Evolutionary conservation across 2,113 vertebrate genomes (phyloP), one percentile per base, ranked within the genome.

Genomic region (Cygnus buccinator): DNA sequence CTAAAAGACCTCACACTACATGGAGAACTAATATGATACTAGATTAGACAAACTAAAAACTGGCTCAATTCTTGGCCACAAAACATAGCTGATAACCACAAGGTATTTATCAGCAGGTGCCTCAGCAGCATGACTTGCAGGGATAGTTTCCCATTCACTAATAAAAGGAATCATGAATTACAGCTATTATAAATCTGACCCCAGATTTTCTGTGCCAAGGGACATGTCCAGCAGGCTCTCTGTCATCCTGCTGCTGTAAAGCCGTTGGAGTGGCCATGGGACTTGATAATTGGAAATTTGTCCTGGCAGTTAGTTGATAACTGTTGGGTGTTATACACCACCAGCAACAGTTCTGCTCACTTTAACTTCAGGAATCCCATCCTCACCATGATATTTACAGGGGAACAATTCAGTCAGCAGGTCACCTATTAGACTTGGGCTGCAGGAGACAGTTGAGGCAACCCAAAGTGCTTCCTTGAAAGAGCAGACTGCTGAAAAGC

Each of bases 211-310:
- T 41, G 10, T n/a, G 35, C 55, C n/a, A 35, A 77, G 55, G 7
- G 84, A 48, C 2, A 3, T 16, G 26, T 13, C 59, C 33, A 35
- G 29, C 28, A 29, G 20, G 10, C 18, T 41, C 14, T n/a, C 37
- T 15, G 68, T 39, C 35, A 73, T 48, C 55, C 55, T 80, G 44
- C 46, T 84, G 41, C 72, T 23, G 29, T 0, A 54, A 5, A 54
- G 29, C 26, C 0, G 0, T 15, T 39, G 26, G n/a, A 73, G 25
- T 2, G 3, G 37, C 25, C 57, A 46, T 3, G 13, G 35, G 35
- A 70, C 26, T n/a, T 19, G 5, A 17, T 1, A 35, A 9, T 3
- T 44, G 25, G 26, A 83, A 86, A 65, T 62, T 23, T 33, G 10
- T 50, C 46, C 71, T 11, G 6, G 35, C 18, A 70, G 44, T 22